Percentiles rank a stretch among this genome's conserved stretches.
phyloP scores from a whole-genome alignment of 2,797 vertebrate species.

The Squalus acanthias region DNA sequence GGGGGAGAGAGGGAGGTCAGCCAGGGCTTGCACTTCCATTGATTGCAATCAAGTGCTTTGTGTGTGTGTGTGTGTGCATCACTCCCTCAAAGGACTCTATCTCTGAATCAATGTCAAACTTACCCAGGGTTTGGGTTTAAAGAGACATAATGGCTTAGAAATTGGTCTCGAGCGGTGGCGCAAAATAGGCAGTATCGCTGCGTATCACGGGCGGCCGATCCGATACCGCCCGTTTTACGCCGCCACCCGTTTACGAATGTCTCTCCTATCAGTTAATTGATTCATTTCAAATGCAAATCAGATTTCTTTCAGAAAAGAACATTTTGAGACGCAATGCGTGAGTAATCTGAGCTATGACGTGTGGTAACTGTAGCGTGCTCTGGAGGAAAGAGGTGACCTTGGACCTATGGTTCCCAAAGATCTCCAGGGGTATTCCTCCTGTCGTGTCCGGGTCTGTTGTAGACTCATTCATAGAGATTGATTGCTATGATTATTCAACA shows the following conservation, averaged over 20 bases:
- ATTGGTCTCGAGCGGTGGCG: too few species aligned
- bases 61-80: background rate
- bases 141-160: background rate
- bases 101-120: background rate
- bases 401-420: background rate
- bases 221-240: too few species aligned
- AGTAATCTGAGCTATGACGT: background rate
- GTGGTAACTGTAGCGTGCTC: background rate
- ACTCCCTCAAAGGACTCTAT: background rate
- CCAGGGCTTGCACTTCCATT: background rate
- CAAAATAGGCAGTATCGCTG: too few species aligned
- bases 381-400: background rate
- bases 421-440: background rate
- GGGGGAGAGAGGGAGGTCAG: background rate
- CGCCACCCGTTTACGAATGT: too few species aligned
- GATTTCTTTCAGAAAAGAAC: background rate
- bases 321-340: background rate
- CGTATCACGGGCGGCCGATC: too few species aligned
- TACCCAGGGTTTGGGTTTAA: background rate
- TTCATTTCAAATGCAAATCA: background rate
- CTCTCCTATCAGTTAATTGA: background rate
- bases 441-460: background rate
- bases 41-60: background rate
- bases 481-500: background rate
- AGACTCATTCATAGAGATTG: background rate